A percentile compares a stretch with the other conserved stretches of the same genome.
phyloP scores from a whole-genome alignment of 2,113 vertebrate genomes.

The Rhinolophus ferrumequinum region DNA sequence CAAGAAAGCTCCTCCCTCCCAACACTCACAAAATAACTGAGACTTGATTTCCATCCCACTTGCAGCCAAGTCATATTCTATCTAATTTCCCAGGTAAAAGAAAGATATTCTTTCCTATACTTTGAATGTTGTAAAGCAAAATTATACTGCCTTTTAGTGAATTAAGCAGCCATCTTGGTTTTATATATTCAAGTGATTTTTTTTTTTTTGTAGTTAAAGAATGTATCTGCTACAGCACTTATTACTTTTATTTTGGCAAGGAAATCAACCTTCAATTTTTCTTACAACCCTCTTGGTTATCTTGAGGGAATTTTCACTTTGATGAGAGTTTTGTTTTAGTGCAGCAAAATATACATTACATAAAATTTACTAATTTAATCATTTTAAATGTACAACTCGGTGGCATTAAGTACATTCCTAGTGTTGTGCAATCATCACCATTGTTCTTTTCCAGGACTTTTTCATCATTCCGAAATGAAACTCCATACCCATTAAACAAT shows the following conservation, averaged over 20 bases:
- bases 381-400: background rate
- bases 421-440: background rate
- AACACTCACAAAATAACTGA: background rate
- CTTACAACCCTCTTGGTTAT: background rate
- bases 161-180: background rate
- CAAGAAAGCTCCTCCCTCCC: background rate
- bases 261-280: background rate
- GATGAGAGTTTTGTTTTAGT: conserved; percentile 1
- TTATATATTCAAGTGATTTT: background rate
- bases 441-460: background rate
- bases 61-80: background rate
- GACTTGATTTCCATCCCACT: background rate
- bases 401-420: background rate
- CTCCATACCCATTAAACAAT: background rate
- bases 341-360: background rate
- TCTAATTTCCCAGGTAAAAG: background rate
- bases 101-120: background rate
- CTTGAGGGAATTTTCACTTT: conserved; percentile 30
- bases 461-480: background rate
- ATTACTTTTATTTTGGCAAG: background rate
- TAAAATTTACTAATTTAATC: background rate
- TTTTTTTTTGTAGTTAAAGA: background rate
- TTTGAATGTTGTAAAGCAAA: conserved; percentile 3
- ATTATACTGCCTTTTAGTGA: background rate
- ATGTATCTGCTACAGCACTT: background rate